Evolutionary conservation across 1,140 invertebrate genomes (phyloP).

Genomic region (Cydia fagiglandana): DNA sequence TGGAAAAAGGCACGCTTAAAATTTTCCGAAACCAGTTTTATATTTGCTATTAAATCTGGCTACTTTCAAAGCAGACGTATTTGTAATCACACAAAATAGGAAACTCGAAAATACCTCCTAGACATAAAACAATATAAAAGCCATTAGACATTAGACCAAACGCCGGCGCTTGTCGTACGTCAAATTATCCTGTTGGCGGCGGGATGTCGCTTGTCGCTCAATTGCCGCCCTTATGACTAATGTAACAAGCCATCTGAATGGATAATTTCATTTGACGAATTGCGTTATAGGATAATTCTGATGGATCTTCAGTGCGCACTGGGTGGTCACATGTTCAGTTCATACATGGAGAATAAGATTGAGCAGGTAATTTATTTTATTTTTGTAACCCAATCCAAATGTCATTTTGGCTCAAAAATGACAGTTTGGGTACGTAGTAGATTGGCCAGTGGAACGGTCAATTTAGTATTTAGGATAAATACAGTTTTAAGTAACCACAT

Average conservation of each 20-base stretch:
- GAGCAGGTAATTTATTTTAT: too few species aligned
- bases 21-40: too few species aligned
- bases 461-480: too few species aligned
- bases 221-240: conserved; percentile 34
- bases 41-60: too few species aligned
- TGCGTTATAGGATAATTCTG: conserved; percentile 13
- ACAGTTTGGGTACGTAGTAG: too few species aligned
- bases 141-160: neutral
- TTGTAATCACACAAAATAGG: neutral
- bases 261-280: conserved; percentile 15
- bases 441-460: too few species aligned
- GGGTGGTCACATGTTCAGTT: neutral
- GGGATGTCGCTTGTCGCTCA: conserved; percentile 36
- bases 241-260: conserved; percentile 1
- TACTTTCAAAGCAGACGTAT: neutral
- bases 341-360: too few species aligned
- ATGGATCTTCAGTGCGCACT: neutral
- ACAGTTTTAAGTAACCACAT: too few species aligned
- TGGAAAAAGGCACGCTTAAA: too few species aligned
- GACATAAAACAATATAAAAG: conserved; percentile 26
- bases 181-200: conserved; percentile 28
- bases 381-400: too few species aligned
- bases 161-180: conserved; percentile 34
- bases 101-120: neutral
- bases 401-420: too few species aligned